Evolutionary conservation across 2,888 invertebrate species (phyloP), one percentile per base, ranked within the genome.

Genomic region (Mythimna albipuncta): DNA sequence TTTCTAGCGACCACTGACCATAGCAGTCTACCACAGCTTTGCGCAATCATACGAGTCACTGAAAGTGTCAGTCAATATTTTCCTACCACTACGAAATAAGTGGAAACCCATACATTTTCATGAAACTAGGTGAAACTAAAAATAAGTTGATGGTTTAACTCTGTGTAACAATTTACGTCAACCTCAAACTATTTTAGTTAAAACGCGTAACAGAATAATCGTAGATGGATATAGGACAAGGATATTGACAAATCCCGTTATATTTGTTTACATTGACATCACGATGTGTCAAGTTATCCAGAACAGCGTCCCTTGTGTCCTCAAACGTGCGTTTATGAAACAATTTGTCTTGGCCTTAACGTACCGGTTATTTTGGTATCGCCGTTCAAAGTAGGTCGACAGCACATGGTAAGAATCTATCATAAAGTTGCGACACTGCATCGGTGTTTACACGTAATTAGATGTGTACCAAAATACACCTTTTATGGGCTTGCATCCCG

Each of bases 361-460:
- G 77, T 81, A 88, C 87, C 79, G 81, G 78, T 89, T 93, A 93
- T 93, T 93, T 93, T 83, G 87, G 91, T 92, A 85, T 77, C 80
- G 72, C 83, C 79, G 85, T 86, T 80, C 81, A 77, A 93, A 90
- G 87, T 92, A 90, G 93, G 93, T 90, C 93, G 88, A 77, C 87
- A 82, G 85, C 91, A 90, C 88, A 89, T 90, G 91, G 90, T 85
- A 87, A 84, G 87, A 87, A 90, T 92, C 90, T 90, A 91, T 89
- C 89, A 84, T 87, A 84, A 80, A 78, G 84, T 92, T 92, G 89
- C 91, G 88, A 92, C 90, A 81, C 67, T 83, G 63, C 63, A 90
- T 80, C 82, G 74, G 77, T 80, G 78, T 76, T 68, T 68, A 69
- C 70, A 67, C 69, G 64, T 66, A 72, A 83, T 73, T 75, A 69